Base-by-base conservation (phyloP, 1,140 invertebrate genomes). In the Akabosia matsudoensis region DNA sequence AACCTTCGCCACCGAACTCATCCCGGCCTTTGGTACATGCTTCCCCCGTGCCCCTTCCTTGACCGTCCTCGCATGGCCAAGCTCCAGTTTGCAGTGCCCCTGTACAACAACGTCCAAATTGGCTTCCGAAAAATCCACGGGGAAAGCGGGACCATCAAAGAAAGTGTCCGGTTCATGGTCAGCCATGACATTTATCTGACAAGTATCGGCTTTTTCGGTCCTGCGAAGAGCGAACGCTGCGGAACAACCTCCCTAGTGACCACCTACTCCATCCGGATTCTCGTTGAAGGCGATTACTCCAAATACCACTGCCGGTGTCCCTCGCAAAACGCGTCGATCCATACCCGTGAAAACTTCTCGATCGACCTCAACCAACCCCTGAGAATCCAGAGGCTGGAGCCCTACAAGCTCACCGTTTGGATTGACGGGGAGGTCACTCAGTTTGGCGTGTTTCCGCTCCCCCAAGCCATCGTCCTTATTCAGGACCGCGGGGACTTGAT, bases 141-240 rank as follows among this genome's bases (percentile, higher is more conserved):
- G 30, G 24, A 24, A 30, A 30, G 30, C 10, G 14, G 1, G 3
- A 30, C 28, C 10, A 67, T 67, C 4, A 2, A 67, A 22, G 61
- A 67, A 67, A 67, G 61, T 31, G 61, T 67, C 2, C 28, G 61
- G 31, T 67, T 67, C n/a, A 16, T 67, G 28, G 61, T 67, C 13
- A 67, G 61, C 61, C 61, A 67, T 22, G 61, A 67, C 30, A 67
- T 67, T 30, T 67, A 67, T n/a, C n/a, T 67, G 30, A 67, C 61
- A 67, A 67, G 61, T 22, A 67, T 67, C 31, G 61, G 61, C 3
- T 67, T 67, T n/a, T 67, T 67, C 31, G 61, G 61, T 13, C 61
- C 61, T 10, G 61, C 61, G 7, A 67, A 67, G 31, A 67, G 61
- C 28, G 61, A 67, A 24, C 61, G 10, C 14, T 13, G 26, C n/a